Evolutionary conservation across 2,113 vertebrate species (phyloP).

Genomic region (Neodontobutis hainanensis): DNA sequence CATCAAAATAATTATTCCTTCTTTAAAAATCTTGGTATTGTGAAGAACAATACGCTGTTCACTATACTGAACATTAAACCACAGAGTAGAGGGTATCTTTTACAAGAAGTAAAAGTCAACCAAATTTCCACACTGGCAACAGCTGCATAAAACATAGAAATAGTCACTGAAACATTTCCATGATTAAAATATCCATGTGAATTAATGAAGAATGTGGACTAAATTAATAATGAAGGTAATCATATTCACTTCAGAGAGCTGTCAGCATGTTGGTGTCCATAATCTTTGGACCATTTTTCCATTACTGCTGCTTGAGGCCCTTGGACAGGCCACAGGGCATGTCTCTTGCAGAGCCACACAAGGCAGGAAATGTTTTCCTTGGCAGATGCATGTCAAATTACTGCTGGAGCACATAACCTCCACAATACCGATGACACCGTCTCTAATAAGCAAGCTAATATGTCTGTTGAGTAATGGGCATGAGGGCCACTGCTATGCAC

Average conservation of each 20-base stretch:
- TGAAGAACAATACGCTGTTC: neutral
- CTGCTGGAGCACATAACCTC: constrained; percentile 54
- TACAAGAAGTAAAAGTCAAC: neutral
- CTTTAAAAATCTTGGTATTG: neutral
- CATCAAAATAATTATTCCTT: neutral
- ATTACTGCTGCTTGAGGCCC: constrained; percentile 55
- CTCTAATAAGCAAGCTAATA: constrained; percentile 64
- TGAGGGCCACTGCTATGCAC: constrained; percentile 38
- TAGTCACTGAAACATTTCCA: neutral
- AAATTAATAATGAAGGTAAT: constrained; percentile 44
- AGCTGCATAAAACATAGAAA: constrained; percentile 1
- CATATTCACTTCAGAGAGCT: constrained; percentile 43
- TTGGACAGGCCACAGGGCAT: constrained; percentile 50
- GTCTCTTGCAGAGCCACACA: constrained; percentile 55
- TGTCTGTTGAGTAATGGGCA: constrained; percentile 57
- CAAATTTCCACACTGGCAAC: neutral
- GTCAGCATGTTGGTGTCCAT: constrained; percentile 40
- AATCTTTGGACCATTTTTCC: constrained; percentile 54
- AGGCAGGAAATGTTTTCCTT: constrained; percentile 78
- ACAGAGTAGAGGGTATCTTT: neutral
- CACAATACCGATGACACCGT: constrained; percentile 62
- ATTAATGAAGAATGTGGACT: constrained; percentile 5
- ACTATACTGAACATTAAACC: constrained; percentile 1
- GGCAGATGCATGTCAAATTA: constrained; percentile 76
- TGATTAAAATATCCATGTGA: neutral